Conservation (phyloP, 2,797 vertebrate genomes). For the Protonibea diacanthus region DNA sequence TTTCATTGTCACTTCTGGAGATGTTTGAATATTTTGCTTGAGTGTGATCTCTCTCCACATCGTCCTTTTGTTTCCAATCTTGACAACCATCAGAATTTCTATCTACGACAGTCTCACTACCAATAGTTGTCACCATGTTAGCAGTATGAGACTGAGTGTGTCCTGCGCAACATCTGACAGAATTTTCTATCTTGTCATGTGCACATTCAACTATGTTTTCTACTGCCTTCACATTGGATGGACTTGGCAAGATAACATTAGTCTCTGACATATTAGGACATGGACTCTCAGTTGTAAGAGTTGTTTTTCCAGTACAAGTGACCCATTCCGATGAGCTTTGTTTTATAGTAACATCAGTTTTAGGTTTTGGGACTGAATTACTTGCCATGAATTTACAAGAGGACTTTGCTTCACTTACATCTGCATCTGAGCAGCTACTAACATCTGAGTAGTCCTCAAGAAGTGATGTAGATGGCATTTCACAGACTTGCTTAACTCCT, state of each 20-base stretch:
- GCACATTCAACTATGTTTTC: constrained; percentile 38
- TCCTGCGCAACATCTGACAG: constrained; percentile 4
- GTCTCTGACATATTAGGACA: constrained; percentile 36
- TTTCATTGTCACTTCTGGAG: constrained; percentile 27
- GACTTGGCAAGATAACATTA: constrained; percentile 20
- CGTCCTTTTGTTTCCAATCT: constrained; percentile 24
- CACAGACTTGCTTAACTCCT: constrained; percentile 74
- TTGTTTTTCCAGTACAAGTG: constrained; percentile 37
- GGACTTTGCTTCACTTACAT: constrained; percentile 65
- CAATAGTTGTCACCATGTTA: constrained; percentile 9
- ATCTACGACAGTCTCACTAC: constrained; percentile 21
- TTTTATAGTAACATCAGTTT: constrained; percentile 50
- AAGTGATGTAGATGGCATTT: constrained; percentile 65
- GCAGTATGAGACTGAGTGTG: constrained; percentile 6
- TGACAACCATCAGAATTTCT: constrained; percentile 6
- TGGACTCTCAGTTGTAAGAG: constrained; percentile 33
- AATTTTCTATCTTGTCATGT: constrained; percentile 22
- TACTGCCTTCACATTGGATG: constrained; percentile 28
- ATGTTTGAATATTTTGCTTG: constrained; percentile 27
- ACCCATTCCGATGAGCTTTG: constrained; percentile 61
- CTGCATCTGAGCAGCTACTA: constrained; percentile 82
- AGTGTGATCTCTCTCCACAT: constrained; percentile 1
- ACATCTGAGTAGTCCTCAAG: constrained; percentile 82
- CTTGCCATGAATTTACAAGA: constrained; percentile 71
- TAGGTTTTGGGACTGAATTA: constrained; percentile 50